phyloP scores from a whole-genome alignment of 2,888 invertebrate genomes.

The Coleophora deauratella region DNA sequence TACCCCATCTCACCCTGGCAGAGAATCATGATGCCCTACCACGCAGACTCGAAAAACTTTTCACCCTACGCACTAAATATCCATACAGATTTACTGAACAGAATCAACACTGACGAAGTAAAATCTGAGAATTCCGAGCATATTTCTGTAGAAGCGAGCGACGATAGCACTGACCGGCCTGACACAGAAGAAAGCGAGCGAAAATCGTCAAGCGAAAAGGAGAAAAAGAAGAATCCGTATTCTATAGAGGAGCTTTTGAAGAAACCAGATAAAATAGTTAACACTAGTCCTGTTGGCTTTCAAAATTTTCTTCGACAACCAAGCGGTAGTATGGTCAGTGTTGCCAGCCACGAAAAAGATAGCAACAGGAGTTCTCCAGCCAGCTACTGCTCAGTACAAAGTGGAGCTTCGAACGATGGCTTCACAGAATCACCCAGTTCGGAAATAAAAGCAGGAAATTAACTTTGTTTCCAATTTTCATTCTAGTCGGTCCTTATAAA shows the following conservation, averaged over 20 bases:
- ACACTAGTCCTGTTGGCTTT: slow-evolving; percentile 44
- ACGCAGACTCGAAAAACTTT: slow-evolving; percentile 49
- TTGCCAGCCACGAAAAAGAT: slow-evolving; percentile 39
- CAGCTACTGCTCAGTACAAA: slow-evolving; percentile 60
- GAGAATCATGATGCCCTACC: slow-evolving; percentile 73
- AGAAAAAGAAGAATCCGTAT: slow-evolving; percentile 85
- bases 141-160: slow-evolving; percentile 73
- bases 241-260: slow-evolving; percentile 90
- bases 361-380: slow-evolving; percentile 64
- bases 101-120: slow-evolving; percentile 54
- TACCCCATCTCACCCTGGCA: slow-evolving; percentile 74
- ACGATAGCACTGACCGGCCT: slow-evolving; percentile 74
- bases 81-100: slow-evolving; percentile 49
- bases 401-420: slow-evolving; percentile 54
- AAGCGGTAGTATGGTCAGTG: slow-evolving; percentile 73
- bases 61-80: slow-evolving; percentile 52
- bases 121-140: slow-evolving; percentile 62
- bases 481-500: slow-evolving; percentile 14
- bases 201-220: slow-evolving; percentile 50
- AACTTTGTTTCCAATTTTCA: slow-evolving; percentile 12
- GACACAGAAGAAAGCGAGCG: slow-evolving; percentile 55
- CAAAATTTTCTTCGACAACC: slow-evolving; percentile 72
- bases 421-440: slow-evolving; percentile 50
- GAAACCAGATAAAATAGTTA: slow-evolving; percentile 80
- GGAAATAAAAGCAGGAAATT: slow-evolving; percentile 59